Evolutionary conservation across 1,140 invertebrate genomes (phyloP).

Genomic region (Drosophila asahinai): DNA sequence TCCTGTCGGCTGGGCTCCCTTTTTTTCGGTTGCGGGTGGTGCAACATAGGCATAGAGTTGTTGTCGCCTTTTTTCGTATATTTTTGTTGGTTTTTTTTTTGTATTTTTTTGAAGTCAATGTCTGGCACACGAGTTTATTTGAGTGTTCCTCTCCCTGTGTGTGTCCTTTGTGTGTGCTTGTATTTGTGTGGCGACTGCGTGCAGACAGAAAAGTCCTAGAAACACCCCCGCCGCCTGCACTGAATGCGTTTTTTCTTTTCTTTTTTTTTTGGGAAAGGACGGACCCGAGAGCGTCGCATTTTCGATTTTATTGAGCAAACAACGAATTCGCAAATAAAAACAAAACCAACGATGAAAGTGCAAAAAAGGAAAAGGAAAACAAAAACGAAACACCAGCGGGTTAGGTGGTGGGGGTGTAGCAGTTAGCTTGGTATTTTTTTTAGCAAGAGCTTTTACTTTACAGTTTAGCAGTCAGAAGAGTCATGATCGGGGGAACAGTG

Average conservation of each 20-base stretch:
- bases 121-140: conserved; percentile 68
- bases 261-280: not conserved
- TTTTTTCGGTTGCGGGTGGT: conserved; percentile 26
- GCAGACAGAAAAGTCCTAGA: conserved; percentile 52
- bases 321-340: conserved; percentile 84
- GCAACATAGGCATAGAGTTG: conserved; percentile 33
- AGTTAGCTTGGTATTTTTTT: not conserved
- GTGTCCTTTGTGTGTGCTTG: conserved; percentile 27
- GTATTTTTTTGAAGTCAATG: conserved; percentile 70
- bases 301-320: conserved; percentile 85
- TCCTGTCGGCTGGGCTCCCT: conserved; percentile 31
- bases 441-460: conserved; percentile 1
- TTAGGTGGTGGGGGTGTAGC: not conserved
- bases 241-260: conserved; percentile 28
- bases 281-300: conserved; percentile 54
- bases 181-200: conserved; percentile 73
- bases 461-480: too few relatives aligned
- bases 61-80: conserved; percentile 51
- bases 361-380: conserved; percentile 62
- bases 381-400: conserved; percentile 11
- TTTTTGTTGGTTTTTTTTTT: conserved; percentile 27
- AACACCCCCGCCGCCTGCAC: conserved; percentile 4
- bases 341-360: conserved; percentile 77
- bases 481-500: too few relatives aligned
- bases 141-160: conserved; percentile 46